A percentile compares a stretch with the other conserved stretches of the same genome.
Evolutionary conservation across 2,113 vertebrate genomes (phyloP).

Genomic region (Lophura nycthemera): DNA sequence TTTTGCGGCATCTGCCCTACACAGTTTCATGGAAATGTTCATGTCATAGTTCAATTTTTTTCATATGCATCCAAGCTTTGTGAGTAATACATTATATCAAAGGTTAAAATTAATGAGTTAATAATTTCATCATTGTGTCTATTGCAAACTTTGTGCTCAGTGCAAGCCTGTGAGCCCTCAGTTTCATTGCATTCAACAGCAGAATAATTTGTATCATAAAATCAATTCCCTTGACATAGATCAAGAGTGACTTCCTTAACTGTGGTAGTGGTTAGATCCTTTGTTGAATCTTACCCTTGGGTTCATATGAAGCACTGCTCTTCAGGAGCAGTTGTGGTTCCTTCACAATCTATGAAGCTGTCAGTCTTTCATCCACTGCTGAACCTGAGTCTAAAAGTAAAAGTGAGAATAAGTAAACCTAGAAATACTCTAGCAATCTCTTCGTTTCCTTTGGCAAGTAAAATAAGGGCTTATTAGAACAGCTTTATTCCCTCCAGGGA

Average conservation of each 20-base stretch:
- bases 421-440: neutral
- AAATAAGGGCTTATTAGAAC: neutral
- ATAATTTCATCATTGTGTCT: neutral
- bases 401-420: constrained; percentile 32
- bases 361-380: neutral
- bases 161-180: neutral
- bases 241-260: neutral
- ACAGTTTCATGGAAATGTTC: neutral
- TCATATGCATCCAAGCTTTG: neutral
- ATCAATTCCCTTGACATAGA: neutral
- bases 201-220: neutral
- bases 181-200: neutral
- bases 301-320: neutral
- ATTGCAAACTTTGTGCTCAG: neutral
- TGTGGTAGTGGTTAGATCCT: neutral
- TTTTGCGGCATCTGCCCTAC: neutral
- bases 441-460: constrained; percentile 9
- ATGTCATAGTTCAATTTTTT: neutral
- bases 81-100: neutral
- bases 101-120: neutral
- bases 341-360: neutral
- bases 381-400: neutral
- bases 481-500: constrained; percentile 29
- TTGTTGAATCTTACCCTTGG: neutral
- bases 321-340: neutral